These are phyloP conservation scores for Emydoidea blandingii DNA, from an alignment of 2,797 vertebrate species.

Conservation along the genomic window DNA sequence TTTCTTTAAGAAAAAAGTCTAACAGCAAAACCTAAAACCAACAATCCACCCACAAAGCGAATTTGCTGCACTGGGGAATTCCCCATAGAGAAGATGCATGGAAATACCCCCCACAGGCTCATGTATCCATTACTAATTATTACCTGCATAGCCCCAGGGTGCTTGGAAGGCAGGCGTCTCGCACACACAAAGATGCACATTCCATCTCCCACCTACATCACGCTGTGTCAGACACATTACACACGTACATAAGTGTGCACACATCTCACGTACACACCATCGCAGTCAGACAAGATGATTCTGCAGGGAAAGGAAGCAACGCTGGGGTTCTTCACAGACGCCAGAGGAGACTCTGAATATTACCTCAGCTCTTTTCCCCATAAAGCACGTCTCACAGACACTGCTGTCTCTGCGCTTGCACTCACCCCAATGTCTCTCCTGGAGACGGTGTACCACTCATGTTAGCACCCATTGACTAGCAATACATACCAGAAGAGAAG, in stretches of 20 bases:
- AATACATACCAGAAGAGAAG: background rate
- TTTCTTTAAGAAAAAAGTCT: background rate
- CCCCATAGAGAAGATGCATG: fast-evolving
- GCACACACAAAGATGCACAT: fast-evolving
- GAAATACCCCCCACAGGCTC: background rate
- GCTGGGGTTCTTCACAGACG: fast-evolving
- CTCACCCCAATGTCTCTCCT: background rate
- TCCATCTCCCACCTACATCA: fast-evolving
- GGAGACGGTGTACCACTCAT: background rate
- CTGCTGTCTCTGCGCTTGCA: background rate
- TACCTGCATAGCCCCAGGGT: background rate
- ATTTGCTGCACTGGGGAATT: background rate
- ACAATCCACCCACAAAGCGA: fast-evolving
- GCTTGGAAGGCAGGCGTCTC: background rate
- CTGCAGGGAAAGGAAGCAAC: fast-evolving
- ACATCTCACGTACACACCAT: fast-evolving
- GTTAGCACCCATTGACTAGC: background rate
- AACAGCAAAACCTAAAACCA: background rate
- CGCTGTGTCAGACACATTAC: background rate
- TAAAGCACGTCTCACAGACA: background rate
- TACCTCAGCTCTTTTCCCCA: background rate
- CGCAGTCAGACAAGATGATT: fast-evolving
- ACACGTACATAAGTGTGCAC: background rate
- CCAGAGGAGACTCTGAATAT: background rate
- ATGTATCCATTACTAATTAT: fast-evolving